Conservation (phyloP, 2,888 invertebrate species). For the Mesoligia furuncula region DNA sequence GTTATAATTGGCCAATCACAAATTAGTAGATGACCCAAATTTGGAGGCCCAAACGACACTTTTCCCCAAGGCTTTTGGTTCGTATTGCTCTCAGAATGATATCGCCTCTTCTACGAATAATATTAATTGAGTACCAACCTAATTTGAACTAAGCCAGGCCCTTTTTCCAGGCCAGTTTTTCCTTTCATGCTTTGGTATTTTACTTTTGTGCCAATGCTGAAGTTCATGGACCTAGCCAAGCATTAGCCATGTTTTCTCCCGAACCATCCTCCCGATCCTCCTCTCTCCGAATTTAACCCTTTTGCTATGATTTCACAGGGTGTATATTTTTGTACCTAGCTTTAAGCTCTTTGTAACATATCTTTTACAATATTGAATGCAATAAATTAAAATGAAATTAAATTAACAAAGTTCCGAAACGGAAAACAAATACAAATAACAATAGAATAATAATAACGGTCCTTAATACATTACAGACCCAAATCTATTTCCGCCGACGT, state of each 20-base stretch:
- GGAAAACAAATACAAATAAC: neutral
- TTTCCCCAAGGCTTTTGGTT: slow-evolving; percentile 9
- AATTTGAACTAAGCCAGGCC: neutral
- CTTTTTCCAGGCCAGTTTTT: neutral
- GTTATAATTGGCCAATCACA: neutral
- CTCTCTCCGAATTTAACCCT: neutral
- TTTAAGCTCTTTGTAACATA: neutral
- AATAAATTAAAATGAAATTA: neutral
- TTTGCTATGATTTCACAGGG: neutral
- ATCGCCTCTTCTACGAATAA: slow-evolving; percentile 7
- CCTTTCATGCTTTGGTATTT: neutral
- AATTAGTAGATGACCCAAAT: neutral
- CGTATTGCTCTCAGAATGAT: slow-evolving; percentile 6
- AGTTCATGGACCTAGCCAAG: no score
- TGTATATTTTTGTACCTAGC: neutral
- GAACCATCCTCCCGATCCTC: neutral
- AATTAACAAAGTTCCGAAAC: neutral
- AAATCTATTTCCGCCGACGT: slow-evolving; percentile 17
- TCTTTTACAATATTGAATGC: neutral
- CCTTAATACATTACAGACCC: neutral
- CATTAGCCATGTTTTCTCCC: neutral
- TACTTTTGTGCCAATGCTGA: neutral
- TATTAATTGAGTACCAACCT: neutral
- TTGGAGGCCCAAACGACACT: neutral
- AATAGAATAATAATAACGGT: neutral